Conservation (phyloP, 2,113 vertebrate genomes). For the Cheirogaleus medius region DNA sequence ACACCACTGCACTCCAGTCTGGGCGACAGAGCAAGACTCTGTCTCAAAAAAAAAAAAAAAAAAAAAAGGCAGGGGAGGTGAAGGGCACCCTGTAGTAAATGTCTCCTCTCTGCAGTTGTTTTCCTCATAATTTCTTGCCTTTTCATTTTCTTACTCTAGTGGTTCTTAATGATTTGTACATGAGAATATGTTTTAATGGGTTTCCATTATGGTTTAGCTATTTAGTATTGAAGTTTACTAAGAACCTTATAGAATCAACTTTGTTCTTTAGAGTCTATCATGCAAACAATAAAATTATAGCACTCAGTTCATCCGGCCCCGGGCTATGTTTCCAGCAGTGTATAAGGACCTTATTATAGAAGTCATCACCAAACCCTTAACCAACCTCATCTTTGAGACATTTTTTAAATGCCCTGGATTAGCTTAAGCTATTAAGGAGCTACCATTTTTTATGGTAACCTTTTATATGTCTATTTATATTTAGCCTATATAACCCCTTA, state of each 20-base stretch:
- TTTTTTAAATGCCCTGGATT: not conserved
- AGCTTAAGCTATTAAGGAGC: not conserved
- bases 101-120: not conserved
- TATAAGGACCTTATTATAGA: not conserved
- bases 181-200: not conserved
- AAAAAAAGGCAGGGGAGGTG: no score
- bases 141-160: not conserved
- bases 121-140: not conserved
- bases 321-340: not conserved
- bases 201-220: not conserved
- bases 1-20: no score
- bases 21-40: no score
- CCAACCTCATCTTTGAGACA: not conserved
- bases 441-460: not conserved
- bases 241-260: not conserved
- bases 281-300: not conserved
- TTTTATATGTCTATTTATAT: not conserved
- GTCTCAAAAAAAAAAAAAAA: no score
- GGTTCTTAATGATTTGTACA: not conserved
- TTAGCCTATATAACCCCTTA: not conserved
- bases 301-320: not conserved
- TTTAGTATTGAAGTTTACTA: not conserved
- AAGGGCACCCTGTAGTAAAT: not conserved
- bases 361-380: not conserved
- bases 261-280: not conserved